Percentiles rank a stretch among this genome's conserved stretches.
Evolutionary conservation across 1,140 invertebrate species (phyloP).

Genomic region (Heliconius melpomene): DNA sequence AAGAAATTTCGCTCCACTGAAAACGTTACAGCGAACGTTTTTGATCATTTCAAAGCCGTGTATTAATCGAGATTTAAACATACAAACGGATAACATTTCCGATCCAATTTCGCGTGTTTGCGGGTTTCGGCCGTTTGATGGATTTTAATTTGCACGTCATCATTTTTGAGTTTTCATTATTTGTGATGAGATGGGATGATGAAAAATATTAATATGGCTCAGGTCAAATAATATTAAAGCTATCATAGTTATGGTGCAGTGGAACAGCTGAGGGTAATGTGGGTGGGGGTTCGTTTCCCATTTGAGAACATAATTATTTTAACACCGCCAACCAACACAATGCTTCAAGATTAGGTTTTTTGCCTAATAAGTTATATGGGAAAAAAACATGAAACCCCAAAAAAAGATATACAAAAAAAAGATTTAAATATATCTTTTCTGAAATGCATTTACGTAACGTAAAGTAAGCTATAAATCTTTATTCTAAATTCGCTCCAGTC

Average conservation of each 20-base stretch:
- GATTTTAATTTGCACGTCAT: neutral
- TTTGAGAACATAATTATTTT: too few species aligned
- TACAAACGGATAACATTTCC: constrained; percentile 1
- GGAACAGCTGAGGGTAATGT: too few species aligned
- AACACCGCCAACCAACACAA: too few species aligned
- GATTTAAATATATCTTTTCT: neutral
- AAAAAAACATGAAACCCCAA: too few species aligned
- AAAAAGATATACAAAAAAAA: too few species aligned
- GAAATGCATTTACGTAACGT: constrained; percentile 1
- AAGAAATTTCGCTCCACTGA: neutral
- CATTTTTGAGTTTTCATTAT: neutral
- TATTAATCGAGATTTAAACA: constrained; percentile 9
- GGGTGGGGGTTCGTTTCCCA: too few species aligned
- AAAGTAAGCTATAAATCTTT: constrained; percentile 21
- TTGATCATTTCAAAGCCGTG: constrained; percentile 8
- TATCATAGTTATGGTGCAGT: neutral
- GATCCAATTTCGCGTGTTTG: constrained; percentile 2
- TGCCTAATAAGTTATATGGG: too few species aligned
- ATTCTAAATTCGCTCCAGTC: constrained; percentile 25
- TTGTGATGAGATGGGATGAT: neutral
- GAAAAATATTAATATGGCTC: neutral
- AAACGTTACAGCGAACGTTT: constrained; percentile 7
- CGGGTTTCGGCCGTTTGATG: neutral
- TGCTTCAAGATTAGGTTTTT: too few species aligned
- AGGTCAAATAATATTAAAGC: neutral